Conservation (phyloP, 2,888 invertebrate genomes). For the Tortrix viridana region DNA sequence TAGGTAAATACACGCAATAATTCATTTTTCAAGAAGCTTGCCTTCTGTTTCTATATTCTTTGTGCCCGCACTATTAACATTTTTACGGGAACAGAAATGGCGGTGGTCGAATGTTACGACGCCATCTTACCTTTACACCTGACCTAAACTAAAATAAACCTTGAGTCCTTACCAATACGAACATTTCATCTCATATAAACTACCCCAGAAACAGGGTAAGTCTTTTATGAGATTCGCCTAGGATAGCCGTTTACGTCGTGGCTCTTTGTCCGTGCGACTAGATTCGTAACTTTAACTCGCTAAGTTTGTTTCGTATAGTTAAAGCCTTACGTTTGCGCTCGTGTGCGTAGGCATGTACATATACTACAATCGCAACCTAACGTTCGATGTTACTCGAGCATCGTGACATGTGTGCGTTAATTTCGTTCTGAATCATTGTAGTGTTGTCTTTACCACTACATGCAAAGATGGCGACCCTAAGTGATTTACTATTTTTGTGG, state of each 20-base stretch:
- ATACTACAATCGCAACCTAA: too few species aligned
- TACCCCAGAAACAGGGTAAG: conserved; percentile 55
- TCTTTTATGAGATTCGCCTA: conserved; percentile 64
- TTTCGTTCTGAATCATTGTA: too few species aligned
- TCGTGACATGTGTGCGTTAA: too few species aligned
- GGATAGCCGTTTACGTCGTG: conserved; percentile 76
- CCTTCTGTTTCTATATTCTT: conserved; percentile 15
- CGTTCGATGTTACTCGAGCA: too few species aligned
- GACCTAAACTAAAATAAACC: conserved; percentile 49
- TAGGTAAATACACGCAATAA: too few species aligned
- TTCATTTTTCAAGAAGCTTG: not conserved
- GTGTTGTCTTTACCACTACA: too few species aligned
- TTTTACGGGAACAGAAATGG: conserved; percentile 79
- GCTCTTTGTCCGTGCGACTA: conserved; percentile 59
- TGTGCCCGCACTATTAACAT: conserved; percentile 69
- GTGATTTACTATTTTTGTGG: conserved; percentile 6
- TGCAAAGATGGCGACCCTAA: too few species aligned
- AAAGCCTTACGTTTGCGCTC: not conserved
- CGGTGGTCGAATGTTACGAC: conserved; percentile 57
- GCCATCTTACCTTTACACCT: conserved; percentile 46
- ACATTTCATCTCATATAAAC: conserved; percentile 43
- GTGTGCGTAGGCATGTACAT: too few species aligned
- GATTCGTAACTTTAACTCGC: conserved; percentile 70
- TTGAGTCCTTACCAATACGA: conserved; percentile 48
- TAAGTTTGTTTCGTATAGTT: conserved; percentile 51